Conservation (phyloP, 2,888 invertebrate species). For the Eumerus sabulonum region DNA sequence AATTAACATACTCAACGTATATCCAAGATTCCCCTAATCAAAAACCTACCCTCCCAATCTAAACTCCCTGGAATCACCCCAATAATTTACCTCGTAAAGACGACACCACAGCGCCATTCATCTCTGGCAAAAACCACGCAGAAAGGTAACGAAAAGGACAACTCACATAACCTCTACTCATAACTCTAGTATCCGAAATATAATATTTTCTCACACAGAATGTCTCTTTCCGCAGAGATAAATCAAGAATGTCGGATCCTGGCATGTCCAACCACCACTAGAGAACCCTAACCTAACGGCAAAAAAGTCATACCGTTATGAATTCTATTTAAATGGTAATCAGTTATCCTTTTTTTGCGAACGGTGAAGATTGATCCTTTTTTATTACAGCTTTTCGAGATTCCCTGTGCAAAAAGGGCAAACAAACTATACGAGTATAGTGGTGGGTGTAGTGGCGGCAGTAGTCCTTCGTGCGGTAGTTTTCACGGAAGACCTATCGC, state of each 20-base stretch:
- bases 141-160: constrained; percentile 50
- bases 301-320: constrained; percentile 63
- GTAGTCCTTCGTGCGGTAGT: constrained; percentile 8
- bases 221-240: constrained; percentile 63
- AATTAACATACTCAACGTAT: constrained; percentile 66
- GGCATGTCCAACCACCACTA: neutral
- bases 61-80: constrained; percentile 57
- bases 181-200: constrained; percentile 57
- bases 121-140: constrained; percentile 7
- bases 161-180: constrained; percentile 45
- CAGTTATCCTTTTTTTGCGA: constrained; percentile 66
- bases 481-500: constrained; percentile 54
- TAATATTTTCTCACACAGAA: constrained; percentile 63
- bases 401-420: constrained; percentile 29
- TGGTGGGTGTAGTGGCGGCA: neutral
- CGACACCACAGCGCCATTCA: neutral
- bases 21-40: constrained; percentile 59
- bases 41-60: constrained; percentile 50
- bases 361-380: constrained; percentile 65
- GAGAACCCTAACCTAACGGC: neutral
- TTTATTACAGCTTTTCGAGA: constrained; percentile 64
- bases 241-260: constrained; percentile 43
- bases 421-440: constrained; percentile 20
- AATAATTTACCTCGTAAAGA: constrained; percentile 64
- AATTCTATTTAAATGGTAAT: constrained; percentile 69